These are phyloP conservation scores for Pseudomugil gertrudae DNA, from an alignment of 2,797 vertebrate species.

Conservation along the genomic window DNA sequence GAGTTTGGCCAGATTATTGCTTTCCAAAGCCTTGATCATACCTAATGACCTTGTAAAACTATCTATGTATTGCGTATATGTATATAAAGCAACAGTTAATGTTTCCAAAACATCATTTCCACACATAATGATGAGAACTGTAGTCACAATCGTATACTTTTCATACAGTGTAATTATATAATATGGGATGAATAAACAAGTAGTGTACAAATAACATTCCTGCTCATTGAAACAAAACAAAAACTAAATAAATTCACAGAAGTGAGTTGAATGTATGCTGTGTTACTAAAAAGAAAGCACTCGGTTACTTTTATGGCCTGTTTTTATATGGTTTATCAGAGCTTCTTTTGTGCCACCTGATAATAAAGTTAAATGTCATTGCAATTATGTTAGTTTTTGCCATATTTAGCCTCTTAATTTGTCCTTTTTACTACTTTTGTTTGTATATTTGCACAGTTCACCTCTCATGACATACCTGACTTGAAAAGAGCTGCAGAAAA, in stretches of 20 bases:
- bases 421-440: constrained; percentile 42
- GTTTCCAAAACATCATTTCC: not conserved
- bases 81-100: constrained; percentile 11
- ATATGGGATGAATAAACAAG: constrained; percentile 7
- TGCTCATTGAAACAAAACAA: constrained; percentile 9
- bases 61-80: constrained; percentile 18
- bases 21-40: constrained; percentile 21
- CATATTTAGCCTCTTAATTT: constrained; percentile 28
- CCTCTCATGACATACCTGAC: constrained; percentile 41
- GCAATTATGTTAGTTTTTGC: constrained; percentile 26
- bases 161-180: constrained; percentile 5
- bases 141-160: constrained; percentile 16
- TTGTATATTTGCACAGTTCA: constrained; percentile 64
- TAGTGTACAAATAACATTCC: constrained; percentile 28
- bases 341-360: constrained; percentile 19
- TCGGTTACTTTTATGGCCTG: constrained; percentile 14
- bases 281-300: constrained; percentile 36
- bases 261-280: constrained; percentile 64
- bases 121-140: not conserved
- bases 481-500: constrained; percentile 48
- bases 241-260: constrained; percentile 22
- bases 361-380: constrained; percentile 44
- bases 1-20: not conserved
- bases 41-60: constrained; percentile 6
- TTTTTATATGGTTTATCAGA: constrained; percentile 27